Evolutionary conservation across 2,888 invertebrate species (phyloP).

Genomic region (Apamea monoglypha): DNA sequence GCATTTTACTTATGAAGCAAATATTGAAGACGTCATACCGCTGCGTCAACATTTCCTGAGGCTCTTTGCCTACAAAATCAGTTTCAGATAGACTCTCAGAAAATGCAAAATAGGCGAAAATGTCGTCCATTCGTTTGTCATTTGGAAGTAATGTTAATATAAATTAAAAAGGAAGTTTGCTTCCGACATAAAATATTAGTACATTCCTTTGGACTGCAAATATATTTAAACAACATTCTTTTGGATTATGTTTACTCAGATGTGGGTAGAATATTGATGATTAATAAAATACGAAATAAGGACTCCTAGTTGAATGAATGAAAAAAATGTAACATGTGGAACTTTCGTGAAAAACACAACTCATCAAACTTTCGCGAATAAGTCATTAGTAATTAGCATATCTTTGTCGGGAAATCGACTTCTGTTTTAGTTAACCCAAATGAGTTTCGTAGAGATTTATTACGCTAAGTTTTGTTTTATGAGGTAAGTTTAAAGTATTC

Average conservation of each 20-base stretch:
- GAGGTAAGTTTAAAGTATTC: slow-evolving; percentile 69
- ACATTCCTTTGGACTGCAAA: slow-evolving; percentile 13
- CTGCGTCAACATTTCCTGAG: slow-evolving; percentile 47
- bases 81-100: slow-evolving; percentile 28
- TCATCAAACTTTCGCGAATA: slow-evolving; percentile 28
- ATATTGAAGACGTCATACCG: slow-evolving; percentile 44
- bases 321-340: background rate
- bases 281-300: background rate
- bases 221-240: background rate
- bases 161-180: slow-evolving; percentile 4
- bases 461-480: slow-evolving; percentile 71
- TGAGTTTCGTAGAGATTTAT: slow-evolving; percentile 73
- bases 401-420: slow-evolving; percentile 53
- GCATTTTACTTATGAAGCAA: slow-evolving; percentile 38
- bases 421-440: slow-evolving; percentile 66
- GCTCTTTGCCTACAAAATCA: slow-evolving; percentile 40
- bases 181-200: background rate
- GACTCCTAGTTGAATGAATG: too few species aligned
- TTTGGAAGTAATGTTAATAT: background rate
- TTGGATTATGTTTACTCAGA: background rate
- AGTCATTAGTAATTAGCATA: slow-evolving; percentile 53
- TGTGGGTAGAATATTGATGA: background rate
- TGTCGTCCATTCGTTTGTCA: slow-evolving; percentile 11
- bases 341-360: background rate
- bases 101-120: slow-evolving; percentile 39